Base-by-base conservation (phyloP, 2,888 invertebrate genomes). In the Eustalomyia histrio region DNA sequence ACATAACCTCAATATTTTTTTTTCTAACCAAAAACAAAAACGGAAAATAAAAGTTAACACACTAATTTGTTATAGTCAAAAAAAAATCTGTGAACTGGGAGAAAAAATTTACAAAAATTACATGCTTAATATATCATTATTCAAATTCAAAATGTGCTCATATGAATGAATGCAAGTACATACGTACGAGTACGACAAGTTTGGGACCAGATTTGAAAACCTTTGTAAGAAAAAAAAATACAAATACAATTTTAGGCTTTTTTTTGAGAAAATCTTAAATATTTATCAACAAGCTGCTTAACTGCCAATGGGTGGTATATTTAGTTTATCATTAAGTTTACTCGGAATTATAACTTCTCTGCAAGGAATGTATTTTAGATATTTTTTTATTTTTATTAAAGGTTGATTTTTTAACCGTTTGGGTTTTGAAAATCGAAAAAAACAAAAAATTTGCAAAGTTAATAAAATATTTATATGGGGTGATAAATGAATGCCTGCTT, bases 1-100 rank as follows among this genome's bases (percentile, higher is more conserved):
- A 74, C 76, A 78, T 78, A 81, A 81, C 76, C 80, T 67, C 80
- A 74, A 74, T 81, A 71, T 33, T 39, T 16, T 53, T 74, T 33
- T 39, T 16, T 53, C 35, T 33, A 39, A 33, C 14, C 29, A 29
- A 29, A 29, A 29, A 57, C n/a, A 47, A 47, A 39, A 67, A 72
- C 8, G 58, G 58, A 71, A 76, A 63, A 50, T 57, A 63, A 60
- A 57, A 29, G 72, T 47, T 57, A 67, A 67, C 55, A 33, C 35
- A 67, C 60, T 57, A 67, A 76, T 76, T 76, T 76, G 73, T 76
- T 76, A 24, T 55, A 64, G 73, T 50, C 69, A 65, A 55, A 53
- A 24, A 53, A 24, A 69, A 3, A 55, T 57, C 55, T 21, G 55
- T 57, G 24, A 55, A 55, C 14, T 39, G 12, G 12, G 24, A 24